Conservation (phyloP, 1,140 invertebrate species). For the Parapsyche elsis region DNA sequence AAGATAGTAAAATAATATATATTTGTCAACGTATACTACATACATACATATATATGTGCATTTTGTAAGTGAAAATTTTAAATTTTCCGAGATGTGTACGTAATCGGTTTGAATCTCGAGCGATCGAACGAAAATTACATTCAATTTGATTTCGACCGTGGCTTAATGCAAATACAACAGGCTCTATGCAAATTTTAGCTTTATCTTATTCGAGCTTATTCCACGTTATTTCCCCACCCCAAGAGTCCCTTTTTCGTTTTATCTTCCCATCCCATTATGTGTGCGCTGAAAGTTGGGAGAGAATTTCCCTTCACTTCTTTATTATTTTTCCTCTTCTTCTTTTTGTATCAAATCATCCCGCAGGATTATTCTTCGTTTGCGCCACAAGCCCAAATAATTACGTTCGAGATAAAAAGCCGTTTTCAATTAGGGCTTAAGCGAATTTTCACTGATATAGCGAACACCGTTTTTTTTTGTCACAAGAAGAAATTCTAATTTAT, state of each 20-base stretch:
- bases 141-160: conserved; percentile 50
- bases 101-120: background rate
- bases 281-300: conserved; percentile 24
- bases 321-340: conserved; percentile 15
- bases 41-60: too few species aligned
- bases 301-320: conserved; percentile 14
- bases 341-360: conserved; percentile 38
- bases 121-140: conserved; percentile 23
- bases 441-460: background rate
- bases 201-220: conserved; percentile 41
- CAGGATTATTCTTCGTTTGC: conserved; percentile 31
- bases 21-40: too few species aligned
- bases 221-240: conserved; percentile 13
- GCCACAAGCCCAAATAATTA: conserved; percentile 17
- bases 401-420: conserved; percentile 8
- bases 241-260: conserved; percentile 30
- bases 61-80: background rate
- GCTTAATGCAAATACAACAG: conserved; percentile 53
- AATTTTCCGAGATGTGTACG: background rate
- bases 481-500: too few species aligned
- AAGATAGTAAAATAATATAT: too few species aligned
- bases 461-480: too few species aligned
- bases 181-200: conserved; percentile 47
- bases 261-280: conserved; percentile 34
- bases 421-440: conserved; percentile 8